Conservation (phyloP, 2,888 invertebrate genomes). For the Thera britannica region DNA sequence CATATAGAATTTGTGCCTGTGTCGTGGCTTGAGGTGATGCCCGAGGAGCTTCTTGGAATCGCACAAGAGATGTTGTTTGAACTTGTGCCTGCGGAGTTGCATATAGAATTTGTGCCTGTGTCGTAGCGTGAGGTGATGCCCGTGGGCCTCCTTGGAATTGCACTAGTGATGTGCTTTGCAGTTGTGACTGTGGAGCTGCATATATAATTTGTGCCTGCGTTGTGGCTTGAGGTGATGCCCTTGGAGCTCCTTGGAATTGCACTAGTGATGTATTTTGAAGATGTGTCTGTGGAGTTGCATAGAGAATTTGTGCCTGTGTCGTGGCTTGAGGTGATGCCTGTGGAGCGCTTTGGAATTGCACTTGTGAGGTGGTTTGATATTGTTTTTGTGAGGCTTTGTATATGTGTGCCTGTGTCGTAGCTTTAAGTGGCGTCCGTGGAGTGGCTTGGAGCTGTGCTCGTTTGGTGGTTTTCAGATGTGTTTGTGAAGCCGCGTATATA, state of each 20-base stretch:
- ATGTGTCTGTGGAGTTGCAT: constrained; percentile 11
- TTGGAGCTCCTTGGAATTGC: constrained; percentile 7
- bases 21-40: too few relatives aligned
- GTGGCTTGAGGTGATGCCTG: constrained; percentile 10
- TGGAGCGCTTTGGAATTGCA: constrained; percentile 8
- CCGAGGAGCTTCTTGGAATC: too few relatives aligned
- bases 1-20: not conserved
- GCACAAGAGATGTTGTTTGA: too few relatives aligned
- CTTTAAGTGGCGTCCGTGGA: constrained; percentile 11
- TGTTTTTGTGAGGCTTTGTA: constrained; percentile 13
- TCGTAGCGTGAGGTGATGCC: not conserved
- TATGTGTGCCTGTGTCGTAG: constrained; percentile 12
- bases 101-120: not conserved
- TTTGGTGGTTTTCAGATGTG: not conserved
- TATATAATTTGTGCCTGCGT: constrained; percentile 8
- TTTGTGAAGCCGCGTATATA: constrained; percentile 2
- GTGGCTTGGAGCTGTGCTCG: not conserved
- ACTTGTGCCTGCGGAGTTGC: too few relatives aligned
- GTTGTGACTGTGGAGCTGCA: constrained; percentile 3
- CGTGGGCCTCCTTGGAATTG: not conserved
- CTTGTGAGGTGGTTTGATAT: constrained; percentile 12
- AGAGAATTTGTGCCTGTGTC: constrained; percentile 10
- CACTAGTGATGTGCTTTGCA: not conserved
- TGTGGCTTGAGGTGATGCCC: constrained; percentile 1
- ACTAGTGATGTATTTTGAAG: not conserved